Evolutionary conservation across 2,888 invertebrate genomes (phyloP), one percentile per base, ranked within the genome.

Genomic region (Galerucella calmariensis): DNA sequence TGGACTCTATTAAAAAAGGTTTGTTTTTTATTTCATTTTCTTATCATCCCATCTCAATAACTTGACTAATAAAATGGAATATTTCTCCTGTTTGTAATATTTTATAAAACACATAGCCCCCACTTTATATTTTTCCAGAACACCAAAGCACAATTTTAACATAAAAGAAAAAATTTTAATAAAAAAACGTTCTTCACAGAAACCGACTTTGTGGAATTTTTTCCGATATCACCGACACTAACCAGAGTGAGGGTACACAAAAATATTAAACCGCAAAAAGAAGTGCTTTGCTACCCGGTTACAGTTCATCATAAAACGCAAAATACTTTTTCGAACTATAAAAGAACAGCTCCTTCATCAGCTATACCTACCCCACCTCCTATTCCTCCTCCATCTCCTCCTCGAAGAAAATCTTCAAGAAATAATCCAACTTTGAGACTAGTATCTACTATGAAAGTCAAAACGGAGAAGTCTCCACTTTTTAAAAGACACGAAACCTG

Each of bases 171-270:
- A 59, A 61, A 46, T 51, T 44, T 46, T 69, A 56, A 74, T 66
- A 69, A 73, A 73, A 74, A 68, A 67, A 69, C 62, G 77, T 74
- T 80, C 78, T 81, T 79, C 79, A 88, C 93, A 94, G 94, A 94
- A 90, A 91, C 92, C 85, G 89, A 92, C 83, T 92, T 93, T 89
- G 92, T 94, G 86, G 94, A 95, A 89, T 95, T 94, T 87, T 93
- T 94, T 87, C 94, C 94, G 84, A 93, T 94, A 83, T 93, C 94
- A 79, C 92, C 94, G 67, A 94, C 94, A 80, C 88, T 94, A 84
- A 95, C 94, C 81, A 93, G 94, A 89, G 94, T 95, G 85, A 90
- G 93, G 86, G 91, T 94, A 68, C 93, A 93, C 86, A 93, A 92
- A 88, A 81, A 79, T 75, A 75, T 81, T 58, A 89, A 89, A 75